Evolutionary conservation across 1,140 invertebrate genomes (phyloP).

Genomic region (Octopus sinensis): DNA sequence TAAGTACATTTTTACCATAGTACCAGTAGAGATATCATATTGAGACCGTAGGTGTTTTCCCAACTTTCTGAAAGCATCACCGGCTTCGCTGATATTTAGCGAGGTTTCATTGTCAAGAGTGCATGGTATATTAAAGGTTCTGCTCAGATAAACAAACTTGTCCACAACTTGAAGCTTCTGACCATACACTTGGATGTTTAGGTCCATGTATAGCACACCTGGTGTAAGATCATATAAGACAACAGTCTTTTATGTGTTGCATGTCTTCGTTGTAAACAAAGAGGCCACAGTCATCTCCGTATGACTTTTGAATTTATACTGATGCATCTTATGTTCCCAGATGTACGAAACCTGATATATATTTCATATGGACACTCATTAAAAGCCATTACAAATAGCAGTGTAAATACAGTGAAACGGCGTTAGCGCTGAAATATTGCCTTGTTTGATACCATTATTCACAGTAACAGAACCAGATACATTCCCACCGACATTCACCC

Average conservation of each 20-base stretch:
- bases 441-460: background rate
- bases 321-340: background rate
- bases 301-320: background rate
- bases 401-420: conserved; percentile 25
- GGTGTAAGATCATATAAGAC: no score
- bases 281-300: background rate
- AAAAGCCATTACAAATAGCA: conserved; percentile 19
- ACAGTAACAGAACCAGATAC: conserved; percentile 14
- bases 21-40: no score
- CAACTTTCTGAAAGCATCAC: no score
- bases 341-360: conserved; percentile 11
- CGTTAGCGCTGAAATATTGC: conserved; percentile 18
- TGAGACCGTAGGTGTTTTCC: no score
- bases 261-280: background rate
- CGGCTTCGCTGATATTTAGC: no score
- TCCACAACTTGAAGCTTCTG: no score
- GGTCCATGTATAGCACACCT: no score
- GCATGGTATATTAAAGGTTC: no score
- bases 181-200: no score
- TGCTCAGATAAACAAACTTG: no score
- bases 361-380: background rate
- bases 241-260: background rate
- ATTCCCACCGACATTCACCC: conserved; percentile 13
- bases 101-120: no score
- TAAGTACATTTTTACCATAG: no score